Evolutionary conservation across 1,140 invertebrate species (phyloP).

Genomic region (Aleiodes sp.): DNA sequence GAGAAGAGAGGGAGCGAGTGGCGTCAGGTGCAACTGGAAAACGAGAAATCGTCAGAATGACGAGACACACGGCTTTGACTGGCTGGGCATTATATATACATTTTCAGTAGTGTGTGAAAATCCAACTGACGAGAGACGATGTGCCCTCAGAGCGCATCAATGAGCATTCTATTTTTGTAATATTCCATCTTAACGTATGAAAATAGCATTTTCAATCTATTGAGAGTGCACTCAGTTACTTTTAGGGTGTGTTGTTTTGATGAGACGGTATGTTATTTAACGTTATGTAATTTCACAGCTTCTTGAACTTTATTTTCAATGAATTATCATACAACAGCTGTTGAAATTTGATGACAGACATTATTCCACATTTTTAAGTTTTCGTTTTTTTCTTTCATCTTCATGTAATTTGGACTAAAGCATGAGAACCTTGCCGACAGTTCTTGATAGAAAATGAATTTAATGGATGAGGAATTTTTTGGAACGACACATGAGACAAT

Average conservation of each 20-base stretch:
- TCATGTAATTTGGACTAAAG: no score
- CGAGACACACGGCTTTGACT: conserved; percentile 18
- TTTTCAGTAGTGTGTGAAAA: not conserved
- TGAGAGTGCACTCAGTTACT: conserved; percentile 2
- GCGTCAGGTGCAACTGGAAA: conserved; percentile 30
- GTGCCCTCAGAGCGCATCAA: conserved; percentile 3
- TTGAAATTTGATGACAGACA: no score
- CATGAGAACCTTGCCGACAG: no score
- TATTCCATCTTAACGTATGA: not conserved
- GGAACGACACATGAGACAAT: no score
- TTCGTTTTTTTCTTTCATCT: no score
- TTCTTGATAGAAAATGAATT: no score
- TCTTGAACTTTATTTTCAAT: not conserved
- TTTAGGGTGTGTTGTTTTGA: not conserved
- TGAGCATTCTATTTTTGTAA: conserved; percentile 9
- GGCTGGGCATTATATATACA: conserved; percentile 12
- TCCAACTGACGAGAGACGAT: not conserved
- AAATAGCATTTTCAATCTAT: conserved; percentile 2
- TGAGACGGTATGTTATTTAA: not conserved
- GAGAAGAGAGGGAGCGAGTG: not conserved
- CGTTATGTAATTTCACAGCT: not conserved
- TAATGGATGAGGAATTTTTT: no score
- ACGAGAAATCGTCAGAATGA: conserved; percentile 31
- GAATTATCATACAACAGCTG: no score
- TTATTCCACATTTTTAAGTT: no score